A percentile compares a stretch with the other conserved stretches of the same genome.
These are phyloP conservation scores for Corythaeola cristata DNA, from an alignment of 2,113 vertebrate species.

Conservation along the genomic window DNA sequence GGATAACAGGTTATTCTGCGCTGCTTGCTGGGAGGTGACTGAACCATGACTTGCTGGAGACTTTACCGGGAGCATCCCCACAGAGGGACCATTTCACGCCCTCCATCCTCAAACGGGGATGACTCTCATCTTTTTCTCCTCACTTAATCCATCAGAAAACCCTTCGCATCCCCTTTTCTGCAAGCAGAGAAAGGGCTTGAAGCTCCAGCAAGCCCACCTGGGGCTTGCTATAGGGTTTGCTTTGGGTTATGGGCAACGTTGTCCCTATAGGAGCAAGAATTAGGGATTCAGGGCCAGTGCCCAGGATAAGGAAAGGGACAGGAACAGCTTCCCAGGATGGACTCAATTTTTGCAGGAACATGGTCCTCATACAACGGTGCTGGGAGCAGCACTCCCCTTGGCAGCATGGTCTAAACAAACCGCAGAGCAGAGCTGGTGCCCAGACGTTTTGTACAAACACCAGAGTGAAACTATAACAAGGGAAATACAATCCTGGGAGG, in stretches of 20 bases:
- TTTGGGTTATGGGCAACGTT: background rate
- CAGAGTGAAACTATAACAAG: background rate
- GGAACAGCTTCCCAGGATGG: background rate
- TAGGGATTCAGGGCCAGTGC: rapidly evolving
- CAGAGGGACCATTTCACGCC: rapidly evolving
- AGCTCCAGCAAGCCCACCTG: background rate
- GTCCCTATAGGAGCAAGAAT: background rate
- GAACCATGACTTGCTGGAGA: background rate
- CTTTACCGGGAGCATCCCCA: background rate
- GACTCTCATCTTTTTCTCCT: background rate
- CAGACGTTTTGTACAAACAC: conserved; percentile 34
- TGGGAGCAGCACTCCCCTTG: background rate
- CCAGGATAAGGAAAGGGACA: background rate
- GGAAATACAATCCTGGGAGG: background rate
- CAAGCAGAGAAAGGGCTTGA: background rate
- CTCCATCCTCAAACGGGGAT: background rate
- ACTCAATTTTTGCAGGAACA: background rate
- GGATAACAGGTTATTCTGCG: background rate
- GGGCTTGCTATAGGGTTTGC: background rate
- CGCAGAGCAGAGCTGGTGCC: background rate
- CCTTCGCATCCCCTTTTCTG: background rate
- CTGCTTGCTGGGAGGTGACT: background rate
- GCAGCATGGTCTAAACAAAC: conserved; percentile 26
- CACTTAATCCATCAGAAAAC: background rate
- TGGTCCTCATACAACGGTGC: background rate